Conservation (phyloP, 2,113 vertebrate species). For the Aldabrachelys gigantea region DNA sequence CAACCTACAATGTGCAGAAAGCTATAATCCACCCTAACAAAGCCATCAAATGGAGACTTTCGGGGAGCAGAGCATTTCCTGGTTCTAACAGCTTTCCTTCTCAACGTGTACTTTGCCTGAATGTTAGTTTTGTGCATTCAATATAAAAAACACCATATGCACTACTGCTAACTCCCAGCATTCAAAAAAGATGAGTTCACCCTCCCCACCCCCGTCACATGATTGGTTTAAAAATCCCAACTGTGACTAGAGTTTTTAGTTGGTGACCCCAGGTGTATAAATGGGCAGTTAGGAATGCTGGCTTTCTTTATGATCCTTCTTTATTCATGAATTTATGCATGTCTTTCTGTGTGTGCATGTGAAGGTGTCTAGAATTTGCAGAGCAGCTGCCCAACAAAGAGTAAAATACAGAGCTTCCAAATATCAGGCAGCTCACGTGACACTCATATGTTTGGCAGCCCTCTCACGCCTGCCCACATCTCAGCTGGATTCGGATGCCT, state of each 20-base stretch:
- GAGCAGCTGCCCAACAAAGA: neutral
- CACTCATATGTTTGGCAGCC: neutral
- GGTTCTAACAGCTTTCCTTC: neutral
- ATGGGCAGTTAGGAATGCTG: neutral
- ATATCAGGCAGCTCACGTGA: neutral
- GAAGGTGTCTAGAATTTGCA: neutral
- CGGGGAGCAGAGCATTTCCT: neutral
- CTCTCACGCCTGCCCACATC: neutral
- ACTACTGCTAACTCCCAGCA: neutral
- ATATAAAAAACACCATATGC: neutral
- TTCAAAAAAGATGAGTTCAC: neutral
- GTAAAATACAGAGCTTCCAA: neutral
- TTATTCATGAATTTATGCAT: neutral
- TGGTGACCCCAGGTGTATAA: neutral
- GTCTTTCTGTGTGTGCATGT: neutral
- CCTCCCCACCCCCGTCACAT: neutral
- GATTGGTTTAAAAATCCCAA: neutral
- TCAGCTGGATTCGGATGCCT: neutral
- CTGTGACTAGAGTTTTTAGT: neutral
- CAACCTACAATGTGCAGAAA: neutral
- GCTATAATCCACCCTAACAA: neutral
- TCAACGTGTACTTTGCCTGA: neutral
- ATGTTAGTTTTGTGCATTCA: neutral
- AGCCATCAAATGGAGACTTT: neutral
- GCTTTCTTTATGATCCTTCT: neutral